These are phyloP conservation scores for Lamprologus speciosus DNA, from an alignment of 2,113 vertebrate genomes.

Conservation along the genomic window DNA sequence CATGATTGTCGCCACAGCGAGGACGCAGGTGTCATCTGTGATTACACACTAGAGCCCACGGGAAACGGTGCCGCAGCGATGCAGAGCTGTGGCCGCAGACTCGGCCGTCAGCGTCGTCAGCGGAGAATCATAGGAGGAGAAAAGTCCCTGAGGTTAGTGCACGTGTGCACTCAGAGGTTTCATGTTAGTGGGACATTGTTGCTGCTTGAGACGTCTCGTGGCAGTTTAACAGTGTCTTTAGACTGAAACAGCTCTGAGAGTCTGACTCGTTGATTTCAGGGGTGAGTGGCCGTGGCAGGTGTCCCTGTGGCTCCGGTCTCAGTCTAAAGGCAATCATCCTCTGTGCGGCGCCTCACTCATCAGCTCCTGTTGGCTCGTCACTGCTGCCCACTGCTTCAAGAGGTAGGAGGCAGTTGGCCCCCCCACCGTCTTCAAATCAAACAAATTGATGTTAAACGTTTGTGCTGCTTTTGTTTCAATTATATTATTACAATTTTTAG, in stretches of 20 bases:
- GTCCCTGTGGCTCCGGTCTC: slow-evolving; percentile 77
- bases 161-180: not conserved
- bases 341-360: slow-evolving; percentile 81
- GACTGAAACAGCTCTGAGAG: not conserved
- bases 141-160: slow-evolving; percentile 75
- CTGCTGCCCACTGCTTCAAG: slow-evolving; percentile 90
- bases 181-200: not conserved
- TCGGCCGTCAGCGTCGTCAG: slow-evolving; percentile 65
- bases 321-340: slow-evolving; percentile 74
- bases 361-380: slow-evolving; percentile 80
- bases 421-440: not conserved
- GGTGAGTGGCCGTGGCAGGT: slow-evolving; percentile 86
- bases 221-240: not conserved
- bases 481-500: not conserved
- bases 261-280: slow-evolving; percentile 38
- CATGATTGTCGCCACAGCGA: slow-evolving; percentile 80
- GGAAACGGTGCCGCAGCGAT: not conserved
- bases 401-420: slow-evolving; percentile 59
- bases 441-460: not conserved
- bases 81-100: slow-evolving; percentile 58
- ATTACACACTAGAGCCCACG: slow-evolving; percentile 68
- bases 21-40: slow-evolving; percentile 81
- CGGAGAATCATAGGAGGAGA: slow-evolving; percentile 84
- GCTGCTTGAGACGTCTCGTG: not conserved
- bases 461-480: not conserved